phyloP scores from a whole-genome alignment of 2,113 vertebrate species.

The Paratilapia polleni region DNA sequence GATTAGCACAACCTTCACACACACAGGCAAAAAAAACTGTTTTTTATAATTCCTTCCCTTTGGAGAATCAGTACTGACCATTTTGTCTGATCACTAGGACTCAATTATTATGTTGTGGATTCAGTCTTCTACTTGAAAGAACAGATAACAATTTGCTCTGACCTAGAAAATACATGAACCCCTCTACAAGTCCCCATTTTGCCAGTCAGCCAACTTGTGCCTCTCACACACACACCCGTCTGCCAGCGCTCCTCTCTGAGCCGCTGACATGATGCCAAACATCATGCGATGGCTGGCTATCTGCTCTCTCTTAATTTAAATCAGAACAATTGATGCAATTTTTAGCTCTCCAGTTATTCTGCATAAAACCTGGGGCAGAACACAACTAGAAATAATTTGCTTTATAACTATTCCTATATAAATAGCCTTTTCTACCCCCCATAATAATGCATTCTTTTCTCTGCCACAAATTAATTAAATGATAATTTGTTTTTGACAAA shows the following conservation, averaged over 20 bases:
- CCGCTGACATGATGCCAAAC: conserved; percentile 30
- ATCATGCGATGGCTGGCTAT: conserved; percentile 33
- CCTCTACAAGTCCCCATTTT: conserved; percentile 18
- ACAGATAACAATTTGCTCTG: not conserved
- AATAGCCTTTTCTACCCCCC: not conserved
- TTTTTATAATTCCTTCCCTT: not conserved
- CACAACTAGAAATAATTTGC: conserved; percentile 22
- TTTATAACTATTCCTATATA: conserved; percentile 41
- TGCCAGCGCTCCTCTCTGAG: conserved; percentile 32
- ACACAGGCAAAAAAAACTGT: not conserved
- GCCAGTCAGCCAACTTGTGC: conserved; percentile 15
- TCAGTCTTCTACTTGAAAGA: not conserved
- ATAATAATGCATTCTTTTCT: not conserved
- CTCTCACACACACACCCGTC: not conserved
- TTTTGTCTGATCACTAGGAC: not conserved
- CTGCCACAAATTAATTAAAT: not conserved
- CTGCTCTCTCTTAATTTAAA: conserved; percentile 42
- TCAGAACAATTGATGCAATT: conserved; percentile 47
- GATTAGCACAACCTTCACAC: conserved; percentile 37
- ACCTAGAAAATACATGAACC: conserved; percentile 43
- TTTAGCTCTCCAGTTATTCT: conserved; percentile 48
- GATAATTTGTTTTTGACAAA: conserved; percentile 7
- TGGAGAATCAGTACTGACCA: not conserved
- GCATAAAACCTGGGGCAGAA: conserved; percentile 56
- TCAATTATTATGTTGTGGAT: not conserved